Evolutionary conservation across 2,888 invertebrate species (phyloP), one percentile per base, ranked within the genome.

Genomic region (Spicauda simplicius): DNA sequence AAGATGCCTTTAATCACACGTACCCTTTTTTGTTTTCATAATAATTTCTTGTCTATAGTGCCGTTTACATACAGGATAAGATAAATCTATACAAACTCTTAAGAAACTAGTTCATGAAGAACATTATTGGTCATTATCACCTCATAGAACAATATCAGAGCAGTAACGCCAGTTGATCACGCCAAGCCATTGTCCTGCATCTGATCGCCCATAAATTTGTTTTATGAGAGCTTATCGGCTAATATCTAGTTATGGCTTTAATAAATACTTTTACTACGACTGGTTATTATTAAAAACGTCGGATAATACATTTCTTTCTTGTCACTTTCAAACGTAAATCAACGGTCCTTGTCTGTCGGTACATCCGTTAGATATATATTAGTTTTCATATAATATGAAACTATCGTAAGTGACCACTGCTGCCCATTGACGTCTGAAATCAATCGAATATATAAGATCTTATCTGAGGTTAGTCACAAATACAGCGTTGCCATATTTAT

Each of bases 221-320:
- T 69, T 71, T 70, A 71, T 69, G 70, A 67, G 41, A 68, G 64
- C 60, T 64, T 64, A 61, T 62, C 64, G 58, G 55, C 59, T 64
- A 65, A 56, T 61, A 64, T 69, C 57, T 33, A 55, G 58, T 66
- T 60, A 66, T 59, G 33, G 19, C 48, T 30, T 60, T 30, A 66
- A 60, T 66, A 66, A 66, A 54, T 19, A 48, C 41, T 16, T 65
- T 59, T 30, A 20, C 10, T 52, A 30, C 14, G 19, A 18, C 30
- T 33, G 16, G 7, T n/a, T 45, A 45, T 45, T 45, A 45, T 45
- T 8, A 37, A 37, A 12, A 37, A 7, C 12, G 1, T 37, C 12
- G 37, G n/a, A n/a, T n/a, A 33, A 37, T 37, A 37, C 12, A 11
- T 37, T 37, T 2, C 37, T 12, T 11, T 12, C 37, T 37, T 0